A percentile compares a stretch with the other conserved stretches of the same genome.
Evolutionary conservation across 2,888 invertebrate species (phyloP).

Genomic region (Chaetogeoica ovagalla): DNA sequence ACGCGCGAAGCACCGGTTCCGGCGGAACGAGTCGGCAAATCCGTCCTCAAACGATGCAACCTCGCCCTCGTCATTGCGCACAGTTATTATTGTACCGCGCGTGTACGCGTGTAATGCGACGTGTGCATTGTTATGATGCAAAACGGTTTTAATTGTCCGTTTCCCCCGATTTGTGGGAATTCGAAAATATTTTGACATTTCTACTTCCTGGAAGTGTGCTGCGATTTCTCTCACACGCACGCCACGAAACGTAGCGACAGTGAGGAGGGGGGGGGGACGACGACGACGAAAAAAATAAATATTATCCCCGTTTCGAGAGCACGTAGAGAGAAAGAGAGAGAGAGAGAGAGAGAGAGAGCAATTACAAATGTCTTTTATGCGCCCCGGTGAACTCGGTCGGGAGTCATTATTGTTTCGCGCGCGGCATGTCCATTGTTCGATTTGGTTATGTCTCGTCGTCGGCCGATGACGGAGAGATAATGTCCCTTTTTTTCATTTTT

Average conservation of each 20-base stretch:
- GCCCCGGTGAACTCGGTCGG: constrained; percentile 41
- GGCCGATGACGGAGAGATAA: too few species aligned
- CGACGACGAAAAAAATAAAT: constrained; percentile 38
- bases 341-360: constrained; percentile 22
- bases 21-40: constrained; percentile 6
- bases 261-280: neutral
- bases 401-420: constrained; percentile 49
- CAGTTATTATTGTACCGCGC: too few species aligned
- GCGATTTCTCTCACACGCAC: constrained; percentile 41
- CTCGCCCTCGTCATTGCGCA: too few species aligned
- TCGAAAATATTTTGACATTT: constrained; percentile 52
- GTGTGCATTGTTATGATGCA: constrained; percentile 17
- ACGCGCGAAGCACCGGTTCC: neutral
- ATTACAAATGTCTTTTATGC: constrained; percentile 53
- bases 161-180: constrained; percentile 53
- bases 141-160: constrained; percentile 48
- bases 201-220: constrained; percentile 40
- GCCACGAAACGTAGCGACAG: neutral
- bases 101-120: neutral
- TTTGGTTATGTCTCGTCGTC: constrained; percentile 28
- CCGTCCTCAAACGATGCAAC: neutral
- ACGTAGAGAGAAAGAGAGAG: neutral
- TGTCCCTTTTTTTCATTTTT: constrained; percentile 19
- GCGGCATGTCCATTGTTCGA: constrained; percentile 45
- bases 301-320: constrained; percentile 40